These are phyloP conservation scores for Sebastes reedi DNA, from an alignment of 2,797 vertebrate genomes.

Conservation along the genomic window DNA sequence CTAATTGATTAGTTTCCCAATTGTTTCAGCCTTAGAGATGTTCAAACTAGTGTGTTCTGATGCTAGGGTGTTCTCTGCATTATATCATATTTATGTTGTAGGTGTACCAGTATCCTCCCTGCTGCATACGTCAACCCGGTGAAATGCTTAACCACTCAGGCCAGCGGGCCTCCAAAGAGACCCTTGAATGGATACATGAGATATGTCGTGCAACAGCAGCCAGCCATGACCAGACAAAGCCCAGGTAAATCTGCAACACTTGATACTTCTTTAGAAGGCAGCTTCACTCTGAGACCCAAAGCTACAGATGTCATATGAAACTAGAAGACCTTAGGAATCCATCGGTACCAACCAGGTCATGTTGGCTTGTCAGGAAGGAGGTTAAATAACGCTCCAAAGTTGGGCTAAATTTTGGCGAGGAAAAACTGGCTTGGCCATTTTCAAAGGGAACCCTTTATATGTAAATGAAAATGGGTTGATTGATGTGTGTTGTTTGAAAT, in stretches of 20 bases:
- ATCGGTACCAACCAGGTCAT: no score
- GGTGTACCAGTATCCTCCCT: conserved; percentile 45
- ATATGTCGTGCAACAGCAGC: conserved; percentile 57
- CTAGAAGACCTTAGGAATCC: no score
- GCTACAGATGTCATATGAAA: no score
- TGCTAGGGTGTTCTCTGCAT: background rate
- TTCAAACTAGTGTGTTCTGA: background rate
- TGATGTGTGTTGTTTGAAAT: no score
- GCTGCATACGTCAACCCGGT: conserved; percentile 13
- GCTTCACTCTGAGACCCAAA: no score
- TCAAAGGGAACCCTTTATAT: no score
- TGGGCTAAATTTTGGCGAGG: no score
- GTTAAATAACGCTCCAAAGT: no score
- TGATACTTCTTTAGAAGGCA: background rate
- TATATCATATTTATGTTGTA: background rate
- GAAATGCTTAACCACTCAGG: conserved; percentile 50
- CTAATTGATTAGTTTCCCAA: background rate
- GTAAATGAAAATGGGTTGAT: no score
- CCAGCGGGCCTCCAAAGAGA: conserved; percentile 62
- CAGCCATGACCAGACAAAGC: conserved; percentile 26
- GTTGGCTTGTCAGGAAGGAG: no score
- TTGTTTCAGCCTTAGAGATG: background rate
- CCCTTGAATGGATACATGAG: conserved; percentile 70
- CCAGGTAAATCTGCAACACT: conserved; percentile 59
- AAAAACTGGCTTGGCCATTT: no score